Percentiles rank a stretch among this genome's conserved stretches.
These are phyloP conservation scores for Cephalopholis sonnerati DNA, from an alignment of 2,113 vertebrate species.

Conservation along the genomic window DNA sequence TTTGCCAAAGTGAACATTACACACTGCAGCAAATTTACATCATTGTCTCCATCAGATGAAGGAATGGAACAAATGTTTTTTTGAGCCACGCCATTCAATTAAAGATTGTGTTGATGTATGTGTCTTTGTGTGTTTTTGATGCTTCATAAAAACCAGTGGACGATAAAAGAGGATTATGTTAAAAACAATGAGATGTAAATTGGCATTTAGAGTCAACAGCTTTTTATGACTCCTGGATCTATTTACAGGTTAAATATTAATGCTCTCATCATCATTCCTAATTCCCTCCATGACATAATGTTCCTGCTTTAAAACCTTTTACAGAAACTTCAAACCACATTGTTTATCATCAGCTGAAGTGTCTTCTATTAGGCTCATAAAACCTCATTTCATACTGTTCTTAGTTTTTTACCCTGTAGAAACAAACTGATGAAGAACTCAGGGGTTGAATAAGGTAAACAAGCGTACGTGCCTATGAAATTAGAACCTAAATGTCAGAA, in stretches of 20 bases:
- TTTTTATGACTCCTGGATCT: slow-evolving; percentile 1
- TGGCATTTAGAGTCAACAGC: slow-evolving; percentile 1
- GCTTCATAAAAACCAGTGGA: slow-evolving; percentile 15
- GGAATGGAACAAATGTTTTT: slow-evolving; percentile 1
- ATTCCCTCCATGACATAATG: slow-evolving; percentile 31
- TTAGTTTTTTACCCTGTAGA: not conserved
- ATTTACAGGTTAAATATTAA: slow-evolving; percentile 27
- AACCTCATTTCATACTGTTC: not conserved
- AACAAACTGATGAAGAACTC: not conserved
- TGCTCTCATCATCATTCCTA: slow-evolving; percentile 31
- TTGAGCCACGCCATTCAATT: not conserved
- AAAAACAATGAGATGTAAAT: slow-evolving; percentile 7
- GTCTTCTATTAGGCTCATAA: not conserved
- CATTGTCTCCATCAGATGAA: slow-evolving; percentile 1
- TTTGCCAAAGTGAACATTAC: slow-evolving; percentile 15
- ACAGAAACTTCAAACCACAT: not conserved
- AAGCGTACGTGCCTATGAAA: not conserved
- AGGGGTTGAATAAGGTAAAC: not conserved
- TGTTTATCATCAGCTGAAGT: slow-evolving; percentile 24
- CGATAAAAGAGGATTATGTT: slow-evolving; percentile 16
- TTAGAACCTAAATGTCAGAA: not conserved
- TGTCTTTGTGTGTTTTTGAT: not conserved
- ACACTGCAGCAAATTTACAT: not conserved
- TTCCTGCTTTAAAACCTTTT: slow-evolving; percentile 28
- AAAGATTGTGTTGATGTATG: not conserved